Base-by-base conservation (phyloP, 2,113 vertebrate genomes). In the Paratilapia polleni region DNA sequence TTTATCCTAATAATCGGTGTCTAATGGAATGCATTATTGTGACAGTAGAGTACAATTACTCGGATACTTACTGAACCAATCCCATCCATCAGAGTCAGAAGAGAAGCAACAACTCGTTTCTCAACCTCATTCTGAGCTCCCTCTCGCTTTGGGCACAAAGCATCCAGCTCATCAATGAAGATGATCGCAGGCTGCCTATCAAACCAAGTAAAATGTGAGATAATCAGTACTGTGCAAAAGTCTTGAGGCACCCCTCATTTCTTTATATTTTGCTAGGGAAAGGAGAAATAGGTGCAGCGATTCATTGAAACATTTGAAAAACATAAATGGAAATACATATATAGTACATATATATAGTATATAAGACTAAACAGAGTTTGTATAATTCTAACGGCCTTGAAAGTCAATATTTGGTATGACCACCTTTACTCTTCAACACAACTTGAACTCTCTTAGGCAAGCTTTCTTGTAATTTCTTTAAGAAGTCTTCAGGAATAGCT, bases 111-210 rank as follows among this genome's bases (percentile, higher is more conserved):
- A 2, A 99, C 95, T 78, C 98, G 96, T 87, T 98, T 99, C 89
- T 99, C 98, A 90, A 99, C 97, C 94, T 99, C 98, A n/a, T 97
- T 99, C 92, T 98, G 98, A 19, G 97, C 94, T 1, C 96, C 97
- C 83, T 99, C 98, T 93, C 98, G 95, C 93, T 97, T 98, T 0
- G 98, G 98, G 80, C 98, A 99, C 84, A 99, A 94, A 1, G 98
- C 98, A 62, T 99, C 98, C 83, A 99, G 91, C 86, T 99, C 98
- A 76, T 99, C 98, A 31, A 99, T 99, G 87, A 99, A 99, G 95
- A 99, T 97, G 84, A 99, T 96, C 2, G 98, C 96, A 2, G 98
- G 98, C 1, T 84, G 84, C 77, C 98, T 99, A 89, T 28, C 78
- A 81, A 60, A 34, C 60, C 14, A 63, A 26, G 31, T 4, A 1